Evolutionary conservation across 2,113 vertebrate genomes (phyloP).

Genomic region (Zonotrichia leucophrys): DNA sequence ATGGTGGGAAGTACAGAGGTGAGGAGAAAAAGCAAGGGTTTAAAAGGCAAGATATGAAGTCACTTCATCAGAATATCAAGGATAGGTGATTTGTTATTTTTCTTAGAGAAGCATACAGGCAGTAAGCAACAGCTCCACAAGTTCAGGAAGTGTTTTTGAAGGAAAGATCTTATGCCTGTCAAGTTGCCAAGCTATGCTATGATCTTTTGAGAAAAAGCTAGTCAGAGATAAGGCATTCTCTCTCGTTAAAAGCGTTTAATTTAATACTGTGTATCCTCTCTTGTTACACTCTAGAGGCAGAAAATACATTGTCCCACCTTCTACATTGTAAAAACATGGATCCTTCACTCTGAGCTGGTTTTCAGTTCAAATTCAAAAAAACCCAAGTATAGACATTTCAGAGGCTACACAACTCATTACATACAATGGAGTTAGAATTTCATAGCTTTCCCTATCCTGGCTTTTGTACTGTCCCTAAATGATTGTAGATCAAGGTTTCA

Average conservation of each 20-base stretch:
- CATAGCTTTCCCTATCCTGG: not conserved
- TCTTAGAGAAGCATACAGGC: not conserved
- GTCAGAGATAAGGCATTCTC: not conserved
- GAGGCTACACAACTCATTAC: not conserved
- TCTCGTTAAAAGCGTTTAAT: not conserved
- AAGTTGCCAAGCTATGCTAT: not conserved
- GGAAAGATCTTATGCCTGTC: not conserved
- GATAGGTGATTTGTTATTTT: not conserved
- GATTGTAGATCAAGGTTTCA: not conserved
- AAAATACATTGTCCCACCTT: not conserved
- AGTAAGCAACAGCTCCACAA: not conserved
- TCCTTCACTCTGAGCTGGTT: not conserved
- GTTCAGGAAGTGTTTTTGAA: not conserved
- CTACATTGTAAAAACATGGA: not conserved
- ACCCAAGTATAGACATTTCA: not conserved
- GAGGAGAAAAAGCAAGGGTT: not conserved
- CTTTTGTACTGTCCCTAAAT: not conserved
- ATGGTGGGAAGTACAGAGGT: not conserved
- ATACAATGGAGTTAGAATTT: not conserved
- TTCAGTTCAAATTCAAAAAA: not conserved
- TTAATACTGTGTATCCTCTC: not conserved
- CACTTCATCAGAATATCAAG: not conserved
- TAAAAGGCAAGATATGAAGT: not conserved
- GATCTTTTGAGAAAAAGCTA: not conserved
- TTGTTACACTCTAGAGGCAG: not conserved